Conservation (phyloP, 2,797 vertebrate species). For the Falco cherrug region DNA sequence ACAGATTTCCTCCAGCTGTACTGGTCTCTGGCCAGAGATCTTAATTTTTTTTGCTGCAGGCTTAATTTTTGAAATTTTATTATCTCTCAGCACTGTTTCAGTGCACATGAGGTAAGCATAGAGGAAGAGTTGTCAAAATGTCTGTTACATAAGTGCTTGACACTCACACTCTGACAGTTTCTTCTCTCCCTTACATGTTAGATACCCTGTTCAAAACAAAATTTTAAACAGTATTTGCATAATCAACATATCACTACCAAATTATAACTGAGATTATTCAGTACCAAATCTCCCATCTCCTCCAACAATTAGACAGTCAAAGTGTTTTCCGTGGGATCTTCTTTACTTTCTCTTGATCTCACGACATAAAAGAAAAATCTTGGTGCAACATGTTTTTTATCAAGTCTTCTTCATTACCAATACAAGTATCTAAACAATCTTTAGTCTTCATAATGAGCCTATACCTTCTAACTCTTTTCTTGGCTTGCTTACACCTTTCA, state of each 20-base stretch:
- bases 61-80: background rate
- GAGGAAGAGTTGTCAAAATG: background rate
- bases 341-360: background rate
- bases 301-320: background rate
- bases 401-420: background rate
- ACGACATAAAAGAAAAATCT: background rate
- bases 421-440: background rate
- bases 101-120: background rate
- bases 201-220: background rate
- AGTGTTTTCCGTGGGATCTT: background rate
- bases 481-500: background rate
- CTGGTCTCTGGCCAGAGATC: background rate
- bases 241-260: background rate
- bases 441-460: background rate
- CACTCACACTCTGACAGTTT: background rate
- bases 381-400: background rate
- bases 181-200: background rate
- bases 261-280: background rate
- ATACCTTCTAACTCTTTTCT: background rate
- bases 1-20: background rate
- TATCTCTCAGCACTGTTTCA: background rate
- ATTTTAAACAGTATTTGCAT: background rate
- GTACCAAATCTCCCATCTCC: background rate
- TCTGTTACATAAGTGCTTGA: background rate
- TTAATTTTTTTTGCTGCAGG: background rate